Percentiles rank a stretch among this genome's conserved stretches.
phyloP scores from a whole-genome alignment of 2,113 vertebrate species.

The Athene cunicularia region DNA sequence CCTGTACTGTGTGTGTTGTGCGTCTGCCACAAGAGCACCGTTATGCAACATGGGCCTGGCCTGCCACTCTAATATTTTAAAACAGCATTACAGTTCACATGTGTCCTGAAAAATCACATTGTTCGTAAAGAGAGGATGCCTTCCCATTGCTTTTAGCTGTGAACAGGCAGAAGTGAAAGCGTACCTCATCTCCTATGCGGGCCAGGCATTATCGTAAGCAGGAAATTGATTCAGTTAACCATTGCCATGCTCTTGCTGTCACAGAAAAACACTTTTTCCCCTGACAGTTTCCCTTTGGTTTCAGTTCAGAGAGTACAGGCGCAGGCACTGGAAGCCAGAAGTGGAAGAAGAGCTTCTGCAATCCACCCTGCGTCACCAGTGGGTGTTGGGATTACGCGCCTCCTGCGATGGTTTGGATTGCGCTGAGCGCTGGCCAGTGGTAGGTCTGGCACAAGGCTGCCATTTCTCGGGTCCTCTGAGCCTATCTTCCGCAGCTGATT shows the following conservation, averaged over 20 bases:
- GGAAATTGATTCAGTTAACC: slow-evolving; percentile 45
- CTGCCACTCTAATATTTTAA: background rate
- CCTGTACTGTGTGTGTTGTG: accelerated
- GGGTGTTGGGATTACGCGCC: background rate
- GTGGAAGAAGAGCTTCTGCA: background rate
- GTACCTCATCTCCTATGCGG: background rate
- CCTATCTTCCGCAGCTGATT: background rate
- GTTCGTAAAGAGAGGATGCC: background rate
- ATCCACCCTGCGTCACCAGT: background rate
- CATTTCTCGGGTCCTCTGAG: background rate
- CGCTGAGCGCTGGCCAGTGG: accelerated
- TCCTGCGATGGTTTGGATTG: background rate
- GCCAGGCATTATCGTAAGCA: slow-evolving; percentile 4
- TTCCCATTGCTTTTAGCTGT: background rate
- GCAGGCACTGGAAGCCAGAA: background rate
- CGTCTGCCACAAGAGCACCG: background rate
- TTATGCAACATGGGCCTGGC: background rate
- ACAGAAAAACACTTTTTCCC: background rate
- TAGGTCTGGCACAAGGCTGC: background rate
- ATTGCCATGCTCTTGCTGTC: background rate
- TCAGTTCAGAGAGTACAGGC: background rate
- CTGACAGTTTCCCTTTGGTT: background rate
- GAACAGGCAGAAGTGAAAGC: slow-evolving; percentile 49
- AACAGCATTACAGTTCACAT: background rate
- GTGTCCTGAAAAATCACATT: background rate